phyloP scores from a whole-genome alignment of 2,113 vertebrate genomes.

The Odocoileus virginianus region DNA sequence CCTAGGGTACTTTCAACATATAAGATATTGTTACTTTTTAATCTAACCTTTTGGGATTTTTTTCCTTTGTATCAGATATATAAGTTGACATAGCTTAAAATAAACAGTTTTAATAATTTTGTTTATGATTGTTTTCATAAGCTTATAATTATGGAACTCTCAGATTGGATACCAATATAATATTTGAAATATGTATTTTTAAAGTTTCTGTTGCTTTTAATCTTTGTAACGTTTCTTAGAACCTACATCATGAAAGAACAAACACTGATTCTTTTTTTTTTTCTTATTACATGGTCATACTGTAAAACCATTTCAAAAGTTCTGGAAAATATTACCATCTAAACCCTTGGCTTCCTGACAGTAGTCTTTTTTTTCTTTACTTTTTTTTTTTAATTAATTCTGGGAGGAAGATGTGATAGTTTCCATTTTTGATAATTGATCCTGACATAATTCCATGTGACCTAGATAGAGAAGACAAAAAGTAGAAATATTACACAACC shows the following conservation, averaged over 20 bases:
- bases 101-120: neutral
- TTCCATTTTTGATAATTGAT: neutral
- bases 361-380: neutral
- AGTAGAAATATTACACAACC: neutral
- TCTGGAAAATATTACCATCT: neutral
- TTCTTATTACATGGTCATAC: neutral
- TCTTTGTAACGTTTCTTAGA: neutral
- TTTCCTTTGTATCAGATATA: neutral
- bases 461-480: neutral
- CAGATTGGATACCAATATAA: neutral
- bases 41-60: neutral
- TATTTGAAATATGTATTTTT: neutral
- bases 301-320: neutral
- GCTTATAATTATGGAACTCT: neutral
- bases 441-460: neutral
- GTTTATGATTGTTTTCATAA: neutral
- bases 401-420: neutral
- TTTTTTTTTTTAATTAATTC: neutral
- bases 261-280: neutral
- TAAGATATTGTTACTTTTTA: neutral
- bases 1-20: neutral
- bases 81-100: neutral
- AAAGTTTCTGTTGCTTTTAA: neutral
- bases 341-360: neutral
- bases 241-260: neutral